phyloP scores from a whole-genome alignment of 2,113 vertebrate genomes.

The Trachemys scripta region DNA sequence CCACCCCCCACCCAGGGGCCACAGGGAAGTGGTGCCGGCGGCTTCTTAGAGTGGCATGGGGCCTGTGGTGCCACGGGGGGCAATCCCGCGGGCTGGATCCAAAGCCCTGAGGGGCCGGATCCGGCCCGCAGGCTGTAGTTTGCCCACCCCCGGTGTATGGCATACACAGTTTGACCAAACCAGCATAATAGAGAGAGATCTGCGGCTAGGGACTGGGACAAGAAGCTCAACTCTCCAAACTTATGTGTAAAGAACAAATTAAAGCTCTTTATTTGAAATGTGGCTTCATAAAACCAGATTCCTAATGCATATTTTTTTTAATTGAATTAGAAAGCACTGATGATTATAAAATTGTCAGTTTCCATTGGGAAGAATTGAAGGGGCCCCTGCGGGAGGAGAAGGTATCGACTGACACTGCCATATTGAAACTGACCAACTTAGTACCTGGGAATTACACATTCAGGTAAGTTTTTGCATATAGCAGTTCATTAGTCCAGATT shows the following conservation, averaged over 20 bases:
- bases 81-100: too few species aligned
- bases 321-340: conserved; percentile 91
- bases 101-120: too few species aligned
- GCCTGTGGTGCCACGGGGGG: too few species aligned
- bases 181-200: not conserved
- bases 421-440: conserved; percentile 91
- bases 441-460: conserved; percentile 98
- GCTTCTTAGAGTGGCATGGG: too few species aligned
- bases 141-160: not conserved
- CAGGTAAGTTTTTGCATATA: conserved; percentile 80
- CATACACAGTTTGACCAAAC: not conserved
- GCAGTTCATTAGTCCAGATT: not conserved
- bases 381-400: conserved; percentile 95
- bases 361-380: conserved; percentile 97
- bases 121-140: too few species aligned
- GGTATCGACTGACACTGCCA: conserved; percentile 87
- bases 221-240: not conserved
- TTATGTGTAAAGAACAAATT: not conserved
- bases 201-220: not conserved
- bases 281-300: not conserved
- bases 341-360: conserved; percentile 93
- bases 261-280: not conserved
- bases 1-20: too few species aligned
- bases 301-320: not conserved
- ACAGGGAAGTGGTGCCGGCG: too few species aligned